Conservation (phyloP, 2,113 vertebrate species). For the Stigmatopora nigra region DNA sequence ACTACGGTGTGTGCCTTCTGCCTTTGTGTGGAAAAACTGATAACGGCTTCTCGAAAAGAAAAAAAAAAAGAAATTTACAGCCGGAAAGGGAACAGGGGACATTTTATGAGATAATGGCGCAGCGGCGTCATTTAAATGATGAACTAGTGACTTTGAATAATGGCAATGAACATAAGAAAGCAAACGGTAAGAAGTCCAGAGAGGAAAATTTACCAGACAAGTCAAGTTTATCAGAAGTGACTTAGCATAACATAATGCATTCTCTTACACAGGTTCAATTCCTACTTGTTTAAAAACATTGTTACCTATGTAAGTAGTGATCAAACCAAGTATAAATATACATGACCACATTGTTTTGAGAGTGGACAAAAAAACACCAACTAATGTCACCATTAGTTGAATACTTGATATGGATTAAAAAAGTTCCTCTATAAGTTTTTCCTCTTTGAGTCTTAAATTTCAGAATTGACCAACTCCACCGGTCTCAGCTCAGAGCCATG, state of each 20-base stretch:
- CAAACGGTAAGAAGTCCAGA: conserved; percentile 8
- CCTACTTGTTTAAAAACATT: not conserved
- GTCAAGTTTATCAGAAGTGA: not conserved
- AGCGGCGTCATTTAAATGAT: conserved; percentile 34
- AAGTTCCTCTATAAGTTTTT: not conserved
- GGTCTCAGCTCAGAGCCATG: conserved; percentile 22
- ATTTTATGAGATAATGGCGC: conserved; percentile 24
- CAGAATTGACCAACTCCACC: conserved; percentile 17
- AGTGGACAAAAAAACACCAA: no score
- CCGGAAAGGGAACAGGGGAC: conserved; percentile 23
- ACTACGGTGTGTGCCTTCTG: conserved; percentile 28
- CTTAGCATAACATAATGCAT: not conserved
- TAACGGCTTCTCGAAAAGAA: conserved; percentile 15
- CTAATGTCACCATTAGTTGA: no score
- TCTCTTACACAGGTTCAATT: not conserved
- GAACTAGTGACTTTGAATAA: conserved; percentile 25
- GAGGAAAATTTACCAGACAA: not conserved
- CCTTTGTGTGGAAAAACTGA: conserved; percentile 26
- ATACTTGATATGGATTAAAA: no score
- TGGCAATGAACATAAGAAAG: conserved; percentile 18
- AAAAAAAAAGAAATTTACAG: conserved; percentile 1
- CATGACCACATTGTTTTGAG: no score
- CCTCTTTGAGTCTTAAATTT: not conserved
- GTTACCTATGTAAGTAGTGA: not conserved
- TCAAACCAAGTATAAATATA: not conserved